phyloP scores from a whole-genome alignment of 2,797 vertebrate species.

The Coranthus polyacanthus region DNA sequence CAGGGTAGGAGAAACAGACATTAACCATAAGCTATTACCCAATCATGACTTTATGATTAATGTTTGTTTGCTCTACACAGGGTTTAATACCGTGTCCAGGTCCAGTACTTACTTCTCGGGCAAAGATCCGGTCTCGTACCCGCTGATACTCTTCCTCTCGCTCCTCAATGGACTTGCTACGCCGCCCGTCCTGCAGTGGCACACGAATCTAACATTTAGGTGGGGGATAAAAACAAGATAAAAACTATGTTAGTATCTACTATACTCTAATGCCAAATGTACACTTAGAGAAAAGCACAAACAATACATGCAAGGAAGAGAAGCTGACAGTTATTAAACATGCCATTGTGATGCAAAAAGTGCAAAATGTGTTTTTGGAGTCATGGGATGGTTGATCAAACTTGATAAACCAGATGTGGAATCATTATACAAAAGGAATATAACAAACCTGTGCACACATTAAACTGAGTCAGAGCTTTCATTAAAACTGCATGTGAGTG shows the following conservation, averaged over 20 bases:
- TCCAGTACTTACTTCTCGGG: slow-evolving; percentile 93
- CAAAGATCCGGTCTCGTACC: slow-evolving; percentile 98
- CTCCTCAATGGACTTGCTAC: slow-evolving; percentile 99
- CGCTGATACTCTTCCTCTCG: slow-evolving; percentile 98
- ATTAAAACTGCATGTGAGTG: neutral
- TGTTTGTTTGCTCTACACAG: too few relatives aligned
- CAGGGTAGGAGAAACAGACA: too few relatives aligned
- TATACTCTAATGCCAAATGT: too few relatives aligned
- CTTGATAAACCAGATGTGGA: slow-evolving; percentile 23
- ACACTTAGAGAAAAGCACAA: too few relatives aligned
- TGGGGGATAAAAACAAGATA: slow-evolving; percentile 7
- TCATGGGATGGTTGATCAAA: slow-evolving; percentile 36
- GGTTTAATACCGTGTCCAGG: slow-evolving; percentile 8
- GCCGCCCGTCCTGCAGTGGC: slow-evolving; percentile 97
- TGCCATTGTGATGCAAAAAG: too few relatives aligned
- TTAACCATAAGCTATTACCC: too few relatives aligned
- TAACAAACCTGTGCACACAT: slow-evolving; percentile 20
- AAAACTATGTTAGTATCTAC: neutral
- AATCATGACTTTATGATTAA: too few relatives aligned
- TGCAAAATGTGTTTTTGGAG: slow-evolving; percentile 18
- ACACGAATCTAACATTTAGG: slow-evolving; percentile 92
- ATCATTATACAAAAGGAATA: slow-evolving; percentile 12
- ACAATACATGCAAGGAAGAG: too few relatives aligned
- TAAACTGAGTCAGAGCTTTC: neutral
- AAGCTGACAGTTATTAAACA: too few relatives aligned